A percentile compares a stretch with the other conserved stretches of the same genome.
phyloP scores from a whole-genome alignment of 1,140 invertebrate species.

The Vollenhovia emeryi region DNA sequence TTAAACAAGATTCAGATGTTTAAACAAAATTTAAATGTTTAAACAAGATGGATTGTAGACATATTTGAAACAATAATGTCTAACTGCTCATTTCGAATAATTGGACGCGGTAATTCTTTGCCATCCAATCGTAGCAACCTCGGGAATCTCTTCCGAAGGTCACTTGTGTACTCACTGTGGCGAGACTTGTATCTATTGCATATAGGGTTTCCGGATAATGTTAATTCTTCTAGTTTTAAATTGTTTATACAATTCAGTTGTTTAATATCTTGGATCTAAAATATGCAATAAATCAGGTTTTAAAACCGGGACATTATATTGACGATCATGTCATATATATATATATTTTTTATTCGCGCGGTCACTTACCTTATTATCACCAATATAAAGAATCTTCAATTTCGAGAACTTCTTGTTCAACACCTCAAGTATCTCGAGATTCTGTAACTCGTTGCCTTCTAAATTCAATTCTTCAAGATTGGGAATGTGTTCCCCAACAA shows the following conservation, averaged over 20 bases:
- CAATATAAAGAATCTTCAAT: constrained; percentile 92
- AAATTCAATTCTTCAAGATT: constrained; percentile 93
- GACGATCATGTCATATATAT: not conserved
- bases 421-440: constrained; percentile 88
- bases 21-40: too few species aligned
- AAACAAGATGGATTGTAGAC: not conserved
- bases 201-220: constrained; percentile 93
- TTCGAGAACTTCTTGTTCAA: constrained; percentile 89
- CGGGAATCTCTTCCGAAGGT: constrained; percentile 93
- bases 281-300: constrained; percentile 4
- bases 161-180: constrained; percentile 90
- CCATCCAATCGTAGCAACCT: constrained; percentile 94
- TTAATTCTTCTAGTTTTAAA: constrained; percentile 90
- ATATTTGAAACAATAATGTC: constrained; percentile 85
- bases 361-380: constrained; percentile 91
- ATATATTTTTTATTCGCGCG: not conserved
- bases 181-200: constrained; percentile 91
- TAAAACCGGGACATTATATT: constrained; percentile 15
- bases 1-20: too few species aligned
- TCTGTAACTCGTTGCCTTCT: constrained; percentile 91
- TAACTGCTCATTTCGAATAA: constrained; percentile 94
- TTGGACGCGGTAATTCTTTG: constrained; percentile 90
- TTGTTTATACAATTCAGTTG: constrained; percentile 90
- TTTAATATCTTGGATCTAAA: constrained; percentile 89
- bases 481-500: constrained; percentile 93